Conservation (phyloP, 1,140 invertebrate species). For the Bombus fervidus region DNA sequence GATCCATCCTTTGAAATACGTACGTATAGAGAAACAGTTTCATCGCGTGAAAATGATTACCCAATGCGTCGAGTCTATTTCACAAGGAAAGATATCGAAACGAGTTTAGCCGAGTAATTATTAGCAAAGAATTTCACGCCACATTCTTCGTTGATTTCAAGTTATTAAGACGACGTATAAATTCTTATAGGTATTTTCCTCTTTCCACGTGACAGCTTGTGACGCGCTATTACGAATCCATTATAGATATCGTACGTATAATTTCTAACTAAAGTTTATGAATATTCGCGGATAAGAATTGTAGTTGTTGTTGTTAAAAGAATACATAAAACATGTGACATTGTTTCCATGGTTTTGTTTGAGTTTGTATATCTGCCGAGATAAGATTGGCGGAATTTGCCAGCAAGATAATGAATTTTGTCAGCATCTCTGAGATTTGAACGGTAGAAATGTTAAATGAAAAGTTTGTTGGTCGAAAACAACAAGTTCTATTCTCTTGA, state of each 20-base stretch:
- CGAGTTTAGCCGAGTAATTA: neutral
- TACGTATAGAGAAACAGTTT: neutral
- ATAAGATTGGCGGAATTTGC: conserved; percentile 8
- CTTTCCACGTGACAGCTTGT: neutral
- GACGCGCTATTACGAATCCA: too few relatives aligned
- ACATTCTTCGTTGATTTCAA: neutral
- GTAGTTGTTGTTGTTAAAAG: neutral
- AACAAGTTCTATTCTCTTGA: too few relatives aligned
- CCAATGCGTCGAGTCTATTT: neutral
- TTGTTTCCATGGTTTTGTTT: neutral
- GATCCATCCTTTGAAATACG: neutral
- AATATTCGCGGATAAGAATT: neutral
- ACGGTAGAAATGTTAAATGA: neutral
- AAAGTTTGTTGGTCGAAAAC: too few relatives aligned
- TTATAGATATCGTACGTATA: neutral
- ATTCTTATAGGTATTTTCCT: neutral
- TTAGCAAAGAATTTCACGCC: neutral
- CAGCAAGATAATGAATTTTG: neutral
- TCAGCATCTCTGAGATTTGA: neutral
- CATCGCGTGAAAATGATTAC: neutral
- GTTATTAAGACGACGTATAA: neutral
- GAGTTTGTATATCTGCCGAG: neutral
- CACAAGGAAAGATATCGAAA: neutral
- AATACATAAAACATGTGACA: neutral
- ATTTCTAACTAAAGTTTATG: neutral